Evolutionary conservation across 2,113 vertebrate species (phyloP).

Genomic region (Melanostigma gelatinosum): DNA sequence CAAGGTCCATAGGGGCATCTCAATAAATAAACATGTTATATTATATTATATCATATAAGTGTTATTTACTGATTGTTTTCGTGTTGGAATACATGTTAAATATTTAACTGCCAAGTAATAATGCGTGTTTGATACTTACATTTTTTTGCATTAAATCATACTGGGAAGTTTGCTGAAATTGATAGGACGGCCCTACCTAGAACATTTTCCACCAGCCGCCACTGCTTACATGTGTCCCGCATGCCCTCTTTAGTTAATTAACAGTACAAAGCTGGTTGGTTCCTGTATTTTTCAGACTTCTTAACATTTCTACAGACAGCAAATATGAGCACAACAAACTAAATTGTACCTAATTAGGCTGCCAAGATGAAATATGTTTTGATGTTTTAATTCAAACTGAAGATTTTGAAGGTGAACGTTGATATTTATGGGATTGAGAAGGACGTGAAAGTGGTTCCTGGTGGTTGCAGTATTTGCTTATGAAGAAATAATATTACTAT

Average conservation of each 20-base stretch:
- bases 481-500: background rate
- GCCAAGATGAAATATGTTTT: slow-evolving; percentile 6
- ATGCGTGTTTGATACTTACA: too few species aligned
- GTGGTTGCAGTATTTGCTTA: background rate
- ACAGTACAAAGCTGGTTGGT: background rate
- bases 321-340: background rate
- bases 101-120: too few species aligned
- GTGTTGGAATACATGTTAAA: too few species aligned
- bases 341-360: background rate
- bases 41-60: too few species aligned
- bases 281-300: slow-evolving; percentile 2
- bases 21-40: too few species aligned
- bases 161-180: too few species aligned
- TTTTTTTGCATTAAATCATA: too few species aligned
- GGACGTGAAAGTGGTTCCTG: background rate
- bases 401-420: background rate
- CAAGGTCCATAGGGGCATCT: too few species aligned
- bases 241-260: background rate
- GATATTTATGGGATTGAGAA: background rate
- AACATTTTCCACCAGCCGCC: too few species aligned
- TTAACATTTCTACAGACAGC: background rate
- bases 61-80: too few species aligned
- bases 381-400: slow-evolving; percentile 15
- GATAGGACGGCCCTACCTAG: too few species aligned
- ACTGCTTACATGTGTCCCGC: background rate